Conservation (phyloP, 2,888 invertebrate genomes). For the Tortricodes alternella region DNA sequence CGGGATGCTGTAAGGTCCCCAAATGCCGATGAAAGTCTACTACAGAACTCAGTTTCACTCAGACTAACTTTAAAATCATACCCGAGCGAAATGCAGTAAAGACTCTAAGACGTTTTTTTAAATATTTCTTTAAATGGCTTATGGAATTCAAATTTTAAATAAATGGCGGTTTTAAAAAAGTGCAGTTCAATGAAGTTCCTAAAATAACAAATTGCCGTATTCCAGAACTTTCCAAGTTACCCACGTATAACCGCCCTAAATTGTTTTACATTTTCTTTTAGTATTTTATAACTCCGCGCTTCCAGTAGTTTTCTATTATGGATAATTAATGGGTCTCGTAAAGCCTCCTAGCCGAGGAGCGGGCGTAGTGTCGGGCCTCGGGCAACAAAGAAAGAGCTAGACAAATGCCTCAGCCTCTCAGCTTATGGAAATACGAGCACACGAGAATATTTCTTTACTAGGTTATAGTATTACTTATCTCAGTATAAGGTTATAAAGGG, state of each 20-base stretch:
- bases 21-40: too few relatives aligned
- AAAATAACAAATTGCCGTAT: too few relatives aligned
- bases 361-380: slow-evolving; percentile 47
- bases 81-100: too few relatives aligned
- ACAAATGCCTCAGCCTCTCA: slow-evolving; percentile 54
- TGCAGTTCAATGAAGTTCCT: too few relatives aligned
- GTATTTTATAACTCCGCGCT: slow-evolving; percentile 21
- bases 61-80: too few relatives aligned
- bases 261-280: slow-evolving; percentile 1
- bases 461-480: background rate
- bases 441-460: background rate
- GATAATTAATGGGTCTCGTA: slow-evolving; percentile 27
- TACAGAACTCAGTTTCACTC: too few relatives aligned
- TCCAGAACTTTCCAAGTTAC: too few relatives aligned
- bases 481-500: background rate
- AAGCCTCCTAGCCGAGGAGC: slow-evolving; percentile 45
- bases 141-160: too few relatives aligned
- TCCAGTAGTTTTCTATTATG: slow-evolving; percentile 26
- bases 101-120: too few relatives aligned
- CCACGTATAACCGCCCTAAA: slow-evolving; percentile 19
- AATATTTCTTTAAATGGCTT: too few relatives aligned
- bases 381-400: slow-evolving; percentile 59
- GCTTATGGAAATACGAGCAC: slow-evolving; percentile 33
- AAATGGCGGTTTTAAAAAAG: too few relatives aligned
- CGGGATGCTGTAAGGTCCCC: too few relatives aligned